These are phyloP conservation scores for Thereva nobilitata DNA, from an alignment of 2,888 invertebrate species.

Conservation along the genomic window DNA sequence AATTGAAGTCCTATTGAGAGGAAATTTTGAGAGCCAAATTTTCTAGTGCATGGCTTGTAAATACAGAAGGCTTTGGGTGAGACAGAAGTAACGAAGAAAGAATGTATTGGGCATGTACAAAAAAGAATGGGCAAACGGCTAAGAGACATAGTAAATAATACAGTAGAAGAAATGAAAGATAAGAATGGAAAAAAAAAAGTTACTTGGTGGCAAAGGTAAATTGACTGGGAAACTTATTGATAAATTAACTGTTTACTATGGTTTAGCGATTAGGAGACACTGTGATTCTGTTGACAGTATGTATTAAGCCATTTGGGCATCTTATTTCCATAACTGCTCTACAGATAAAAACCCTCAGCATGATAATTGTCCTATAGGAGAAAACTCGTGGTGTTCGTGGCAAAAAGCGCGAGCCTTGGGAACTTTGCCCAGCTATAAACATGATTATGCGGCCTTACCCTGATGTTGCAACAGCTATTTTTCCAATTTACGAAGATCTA, in stretches of 20 bases:
- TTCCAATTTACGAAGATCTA: too few relatives aligned
- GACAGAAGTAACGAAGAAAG: too few relatives aligned
- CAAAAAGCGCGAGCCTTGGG: too few relatives aligned
- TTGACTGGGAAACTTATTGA: constrained; percentile 5
- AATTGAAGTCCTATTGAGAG: too few relatives aligned
- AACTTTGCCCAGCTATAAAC: too few relatives aligned
- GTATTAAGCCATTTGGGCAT: constrained; percentile 13
- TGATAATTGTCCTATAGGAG: constrained; percentile 5
- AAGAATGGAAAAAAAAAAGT: constrained; percentile 13
- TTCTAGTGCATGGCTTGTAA: too few relatives aligned
- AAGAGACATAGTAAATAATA: constrained; percentile 7
- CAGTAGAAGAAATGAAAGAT: constrained; percentile 1
- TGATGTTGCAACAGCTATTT: too few relatives aligned
- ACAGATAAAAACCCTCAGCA: constrained; percentile 21
- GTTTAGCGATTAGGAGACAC: constrained; percentile 25
- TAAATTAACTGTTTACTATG: constrained; percentile 10
- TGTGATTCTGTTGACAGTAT: constrained; percentile 14
- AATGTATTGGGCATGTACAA: too few relatives aligned
- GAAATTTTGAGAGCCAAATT: too few relatives aligned
- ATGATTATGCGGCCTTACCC: too few relatives aligned
- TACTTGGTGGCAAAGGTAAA: constrained; percentile 11
- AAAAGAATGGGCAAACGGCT: constrained; percentile 9
- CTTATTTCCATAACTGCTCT: constrained; percentile 13
- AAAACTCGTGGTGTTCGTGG: constrained; percentile 15
- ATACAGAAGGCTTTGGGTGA: too few relatives aligned